Percentiles rank a stretch among this genome's conserved stretches.
Conservation (phyloP, 2,113 vertebrate species). For the Uria lomvia region DNA sequence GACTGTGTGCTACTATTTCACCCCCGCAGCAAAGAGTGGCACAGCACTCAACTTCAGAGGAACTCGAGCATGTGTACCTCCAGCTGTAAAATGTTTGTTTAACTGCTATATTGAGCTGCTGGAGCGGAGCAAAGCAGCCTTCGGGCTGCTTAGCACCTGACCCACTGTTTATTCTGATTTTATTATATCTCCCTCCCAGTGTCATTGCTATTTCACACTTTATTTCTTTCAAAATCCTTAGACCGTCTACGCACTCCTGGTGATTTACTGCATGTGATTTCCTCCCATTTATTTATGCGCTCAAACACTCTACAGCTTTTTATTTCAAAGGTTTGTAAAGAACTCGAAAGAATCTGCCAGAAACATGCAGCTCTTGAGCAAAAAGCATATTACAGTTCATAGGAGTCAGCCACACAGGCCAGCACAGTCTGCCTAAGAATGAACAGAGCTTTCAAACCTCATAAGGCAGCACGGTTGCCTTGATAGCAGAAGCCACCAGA, state of each 20-base stretch:
- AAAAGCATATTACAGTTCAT: not conserved
- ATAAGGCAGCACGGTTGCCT: not conserved
- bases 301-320: not conserved
- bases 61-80: not conserved
- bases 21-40: not conserved
- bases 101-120: not conserved
- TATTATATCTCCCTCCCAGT: slow-evolving; percentile 56
- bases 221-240: slow-evolving; percentile 63
- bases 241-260: slow-evolving; percentile 27
- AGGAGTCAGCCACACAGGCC: not conserved
- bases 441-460: not conserved
- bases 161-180: not conserved
- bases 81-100: not conserved
- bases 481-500: not conserved
- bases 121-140: not conserved
- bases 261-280: slow-evolving; percentile 69
- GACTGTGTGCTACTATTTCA: not conserved
- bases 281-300: slow-evolving; percentile 31
- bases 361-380: not conserved
- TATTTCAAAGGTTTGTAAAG: slow-evolving; percentile 4
- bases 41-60: not conserved
- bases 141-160: not conserved
- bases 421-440: not conserved
- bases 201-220: slow-evolving; percentile 72
- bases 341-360: not conserved